Base-by-base conservation (phyloP, 2,113 vertebrate genomes). In the Nothobranchius kuhntae region DNA sequence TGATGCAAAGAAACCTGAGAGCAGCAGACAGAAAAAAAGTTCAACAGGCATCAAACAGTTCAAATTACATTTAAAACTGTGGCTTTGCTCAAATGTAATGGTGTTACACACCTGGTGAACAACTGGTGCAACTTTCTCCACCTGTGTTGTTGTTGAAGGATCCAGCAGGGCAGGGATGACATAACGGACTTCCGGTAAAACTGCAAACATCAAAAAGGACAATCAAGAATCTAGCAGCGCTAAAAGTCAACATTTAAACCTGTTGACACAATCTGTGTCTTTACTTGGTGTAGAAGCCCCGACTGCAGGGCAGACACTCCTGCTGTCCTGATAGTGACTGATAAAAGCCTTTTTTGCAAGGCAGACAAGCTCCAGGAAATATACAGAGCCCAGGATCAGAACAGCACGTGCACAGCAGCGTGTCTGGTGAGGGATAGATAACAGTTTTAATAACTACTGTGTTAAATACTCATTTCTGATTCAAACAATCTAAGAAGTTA, bases 261-360 rank as follows among this genome's bases (percentile, higher is more conserved):
- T 65, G 11, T 10, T 53, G 2, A 5, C 7, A 4, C 2, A 10
- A 51, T 35, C 1, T 9, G 12, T 21, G 13, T 53, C 47, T 90
- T 90, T 85, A 96, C 95, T 94, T 95, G 74, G 77, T 59, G 62
- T 94, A 95, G 62, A 13, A 88, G 0, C 95, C 95, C 48, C 12
- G 86, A 0, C 67, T 78, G 71, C 95, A 96, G 15, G 94, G 93
- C 71, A 91, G 52, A 78, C 95, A 96, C 0, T 65, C 68, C 36
- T 13, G 80, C 71, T 94, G 92, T 56, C 93, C 94, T 0, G 89
- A 70, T 4, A 80, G 60, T 0, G 94, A 90, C 82, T 96, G 95
- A 81, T 92, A 93, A 64, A 88, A 92, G 17, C 95, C 95, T 14
- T 3, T 85, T 0, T 68, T 50, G 68, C 95, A 96, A 13, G 89